Evolutionary conservation across 2,797 vertebrate genomes (phyloP), one percentile per base, ranked within the genome.

Genomic region (Gallinago stenura): DNA sequence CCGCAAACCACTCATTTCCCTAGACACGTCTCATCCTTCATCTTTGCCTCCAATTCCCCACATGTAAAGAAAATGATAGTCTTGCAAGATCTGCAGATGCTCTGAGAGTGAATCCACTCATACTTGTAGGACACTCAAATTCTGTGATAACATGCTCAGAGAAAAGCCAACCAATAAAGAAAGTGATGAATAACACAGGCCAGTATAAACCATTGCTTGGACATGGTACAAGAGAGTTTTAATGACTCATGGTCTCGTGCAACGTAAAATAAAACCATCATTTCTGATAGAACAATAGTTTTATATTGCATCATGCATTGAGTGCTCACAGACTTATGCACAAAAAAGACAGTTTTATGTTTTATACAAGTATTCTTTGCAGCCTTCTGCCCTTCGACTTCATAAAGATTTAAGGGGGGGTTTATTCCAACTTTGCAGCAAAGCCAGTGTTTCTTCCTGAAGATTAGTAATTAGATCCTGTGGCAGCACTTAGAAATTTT

Each of bases 391-490:
- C 35, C 18, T 51, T 46, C 50, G 20, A 37, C 72, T 83, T 51
- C 71, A 25, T 48, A 48, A 73, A 75, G 53, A 39, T 60, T 84
- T 79, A 48, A 72, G n/a, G 9, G 41, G 58, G 61, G 9, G 4
- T 2, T 84, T 84, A 81, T 56, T 89, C 75, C 56, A 77, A 54
- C 81, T 89, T 43, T 84, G 64, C 48, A 45, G 77, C 58, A 92
- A 90, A 94, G 79, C 56, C 91, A 43, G n/a, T 37, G 51, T 65
- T 89, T 89, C 86, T 96, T 90, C 81, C 90, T 83, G 81, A 62
- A 91, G 87, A 94, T 96, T 84, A 94, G 90, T 93, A 96, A 96
- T 82, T 60, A 80, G 96, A 95, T 90, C 73, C 91, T 50, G 30
- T 73, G 73, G 91, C 83, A 93, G 83, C 73, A 82, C 68, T 92